Base-by-base conservation (phyloP, 2,888 invertebrate species). In the Pediacus dermestoides region DNA sequence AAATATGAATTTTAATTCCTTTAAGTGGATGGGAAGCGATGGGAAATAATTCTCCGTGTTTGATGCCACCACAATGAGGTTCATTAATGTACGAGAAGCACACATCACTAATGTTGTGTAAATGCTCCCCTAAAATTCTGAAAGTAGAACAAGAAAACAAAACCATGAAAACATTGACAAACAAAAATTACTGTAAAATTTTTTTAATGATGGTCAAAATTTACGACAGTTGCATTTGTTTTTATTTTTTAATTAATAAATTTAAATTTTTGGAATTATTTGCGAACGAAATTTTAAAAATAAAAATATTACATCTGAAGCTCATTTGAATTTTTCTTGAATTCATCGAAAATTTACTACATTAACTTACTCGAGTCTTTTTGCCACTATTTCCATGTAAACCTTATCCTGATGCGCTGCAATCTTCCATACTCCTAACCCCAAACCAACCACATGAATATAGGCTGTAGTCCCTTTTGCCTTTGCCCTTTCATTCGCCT, bases 361-460 rank as follows among this genome's bases (percentile, higher is more conserved):
- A 18, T n/a, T 7, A 18, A 42, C 47, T 41, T 71, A 73, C 2
- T 72, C 70, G 23, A 82, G 64, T 10, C 84, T 71, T 34, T 80
- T 75, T 8, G 78, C 68, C 49, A 81, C 81, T 1, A 80, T 75
- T 23, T 82, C 71, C 3, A 83, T 61, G 52, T 80, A 85, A 21
- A 81, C 74, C 50, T 77, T 71, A 10, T 74, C 72, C 55, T 85
- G 85, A 45, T 81, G 80, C 0, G 64, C 55, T 0, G 80, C 75
- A 23, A 76, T 70, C 57, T 64, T 75, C 84, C 85, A 84, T 0
- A 82, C 81, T 0, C 84, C 85, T n/a, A 81, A 61, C 30, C 81
- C 81, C 26, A 79, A 75, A 4, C 84, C 84, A 16, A 84, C 77
- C 4, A 84, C 72, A 61, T 84, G 82, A 2, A 84, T 50, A 48